Evolutionary conservation across 1,140 invertebrate genomes (phyloP).

Genomic region (Aphaenogaster floridana): DNA sequence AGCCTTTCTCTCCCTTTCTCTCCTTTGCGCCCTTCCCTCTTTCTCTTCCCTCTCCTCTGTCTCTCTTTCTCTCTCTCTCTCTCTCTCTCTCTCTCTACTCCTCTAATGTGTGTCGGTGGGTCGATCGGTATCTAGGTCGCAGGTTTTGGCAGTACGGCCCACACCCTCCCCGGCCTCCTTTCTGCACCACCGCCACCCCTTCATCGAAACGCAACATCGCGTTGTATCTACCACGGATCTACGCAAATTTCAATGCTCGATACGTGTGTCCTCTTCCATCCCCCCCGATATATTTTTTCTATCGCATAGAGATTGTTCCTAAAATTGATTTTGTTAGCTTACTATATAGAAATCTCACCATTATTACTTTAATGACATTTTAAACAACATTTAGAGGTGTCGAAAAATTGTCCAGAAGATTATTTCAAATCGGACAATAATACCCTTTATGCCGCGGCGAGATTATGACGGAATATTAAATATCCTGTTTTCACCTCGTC

Average conservation of each 20-base stretch:
- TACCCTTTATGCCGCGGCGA: background rate
- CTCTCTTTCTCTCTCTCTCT: background rate
- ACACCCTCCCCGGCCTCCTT: constrained; percentile 59
- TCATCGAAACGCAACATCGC: constrained; percentile 50
- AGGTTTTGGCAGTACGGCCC: constrained; percentile 84
- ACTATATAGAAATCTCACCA: background rate
- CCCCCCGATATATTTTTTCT: background rate
- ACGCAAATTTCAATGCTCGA: constrained; percentile 60
- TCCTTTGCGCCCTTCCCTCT: background rate
- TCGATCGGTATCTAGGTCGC: constrained; percentile 87
- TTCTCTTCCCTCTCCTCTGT: background rate
- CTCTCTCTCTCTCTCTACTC: constrained; percentile 23
- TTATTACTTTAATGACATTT: background rate
- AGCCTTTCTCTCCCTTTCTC: constrained; percentile 25
- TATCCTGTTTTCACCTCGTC: constrained; percentile 1
- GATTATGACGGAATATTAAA: constrained; percentile 50
- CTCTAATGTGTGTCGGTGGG: constrained; percentile 82
- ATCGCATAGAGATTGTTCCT: background rate
- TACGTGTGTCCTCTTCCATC: background rate
- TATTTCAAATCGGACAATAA: background rate
- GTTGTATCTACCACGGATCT: constrained; percentile 50
- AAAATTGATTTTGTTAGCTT: background rate
- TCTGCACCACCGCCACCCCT: constrained; percentile 63
- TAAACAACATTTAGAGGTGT: background rate
- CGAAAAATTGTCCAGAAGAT: background rate